A percentile compares a stretch with the other conserved stretches of the same genome.
These are phyloP conservation scores for Nasonia oneida DNA, from an alignment of 2,888 invertebrate genomes.

Conservation along the genomic window DNA sequence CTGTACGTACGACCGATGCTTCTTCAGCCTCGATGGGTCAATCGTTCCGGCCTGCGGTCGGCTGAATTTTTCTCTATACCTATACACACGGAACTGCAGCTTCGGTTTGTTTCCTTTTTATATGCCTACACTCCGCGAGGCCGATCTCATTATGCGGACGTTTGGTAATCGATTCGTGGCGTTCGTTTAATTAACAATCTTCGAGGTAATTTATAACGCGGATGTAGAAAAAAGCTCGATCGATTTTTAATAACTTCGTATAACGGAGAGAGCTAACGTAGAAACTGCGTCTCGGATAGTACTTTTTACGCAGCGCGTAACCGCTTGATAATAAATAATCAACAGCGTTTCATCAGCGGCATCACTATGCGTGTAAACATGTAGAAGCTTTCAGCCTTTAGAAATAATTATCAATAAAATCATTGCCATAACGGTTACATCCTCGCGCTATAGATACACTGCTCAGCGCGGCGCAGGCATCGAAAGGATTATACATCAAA, in stretches of 20 bases:
- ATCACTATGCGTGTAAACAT: neutral
- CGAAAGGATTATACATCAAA: neutral
- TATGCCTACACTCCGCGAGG: too few relatives aligned
- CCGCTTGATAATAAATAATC: neutral
- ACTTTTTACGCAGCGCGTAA: neutral
- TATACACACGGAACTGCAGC: neutral
- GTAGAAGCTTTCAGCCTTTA: neutral
- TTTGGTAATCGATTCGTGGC: neutral
- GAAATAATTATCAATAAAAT: constrained; percentile 8
- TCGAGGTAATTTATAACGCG: neutral
- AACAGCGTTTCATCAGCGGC: neutral
- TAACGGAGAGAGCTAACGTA: too few relatives aligned
- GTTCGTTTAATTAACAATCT: neutral
- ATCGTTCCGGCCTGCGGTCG: neutral
- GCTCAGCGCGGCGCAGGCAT: neutral
- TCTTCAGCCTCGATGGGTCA: constrained; percentile 27
- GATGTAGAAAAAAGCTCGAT: neutral
- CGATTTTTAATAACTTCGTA: neutral
- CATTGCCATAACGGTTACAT: constrained; percentile 10
- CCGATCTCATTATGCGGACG: neutral
- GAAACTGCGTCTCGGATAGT: neutral
- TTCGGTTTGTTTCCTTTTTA: neutral
- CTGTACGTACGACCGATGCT: neutral
- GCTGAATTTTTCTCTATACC: neutral
- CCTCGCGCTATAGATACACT: neutral